A percentile compares a stretch with the other conserved stretches of the same genome.
These are phyloP conservation scores for Tetanocera ferruginea DNA, from an alignment of 2,888 invertebrate species.

Conservation along the genomic window DNA sequence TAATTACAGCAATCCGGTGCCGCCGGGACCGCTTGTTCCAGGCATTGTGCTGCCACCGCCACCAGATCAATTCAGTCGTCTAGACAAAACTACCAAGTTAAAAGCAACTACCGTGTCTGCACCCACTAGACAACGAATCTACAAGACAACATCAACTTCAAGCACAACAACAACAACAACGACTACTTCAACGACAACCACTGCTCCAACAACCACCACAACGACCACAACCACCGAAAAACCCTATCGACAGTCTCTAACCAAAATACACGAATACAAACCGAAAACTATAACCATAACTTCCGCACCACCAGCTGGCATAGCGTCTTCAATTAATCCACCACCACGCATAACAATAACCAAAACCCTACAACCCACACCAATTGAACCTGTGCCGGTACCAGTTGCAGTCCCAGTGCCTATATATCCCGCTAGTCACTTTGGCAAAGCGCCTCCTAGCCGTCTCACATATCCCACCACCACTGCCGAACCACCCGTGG, in stretches of 20 bases:
- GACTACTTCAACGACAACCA: slow-evolving; percentile 44
- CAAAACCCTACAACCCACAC: slow-evolving; percentile 40
- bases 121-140: slow-evolving; percentile 41
- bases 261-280: slow-evolving; percentile 57
- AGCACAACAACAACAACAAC: slow-evolving; percentile 63
- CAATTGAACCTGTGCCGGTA: slow-evolving; percentile 57
- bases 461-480: slow-evolving; percentile 62
- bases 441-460: slow-evolving; percentile 54
- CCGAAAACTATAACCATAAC: slow-evolving; percentile 67
- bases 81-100: slow-evolving; percentile 72
- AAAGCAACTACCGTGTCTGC: slow-evolving; percentile 47
- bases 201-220: slow-evolving; percentile 42
- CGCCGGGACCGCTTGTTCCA: slow-evolving; percentile 88
- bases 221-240: slow-evolving; percentile 47
- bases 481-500: slow-evolving; percentile 53
- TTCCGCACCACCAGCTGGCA: slow-evolving; percentile 72
- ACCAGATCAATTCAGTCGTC: slow-evolving; percentile 85
- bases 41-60: slow-evolving; percentile 91
- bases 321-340: slow-evolving; percentile 62
- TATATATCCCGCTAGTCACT: slow-evolving; percentile 59
- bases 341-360: slow-evolving; percentile 1
- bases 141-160: slow-evolving; percentile 51
- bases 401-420: slow-evolving; percentile 64
- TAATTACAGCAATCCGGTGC: slow-evolving; percentile 81
- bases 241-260: slow-evolving; percentile 56